Evolutionary conservation across 2,797 vertebrate species (phyloP).

Genomic region (Synaphobranchus kaupii): DNA sequence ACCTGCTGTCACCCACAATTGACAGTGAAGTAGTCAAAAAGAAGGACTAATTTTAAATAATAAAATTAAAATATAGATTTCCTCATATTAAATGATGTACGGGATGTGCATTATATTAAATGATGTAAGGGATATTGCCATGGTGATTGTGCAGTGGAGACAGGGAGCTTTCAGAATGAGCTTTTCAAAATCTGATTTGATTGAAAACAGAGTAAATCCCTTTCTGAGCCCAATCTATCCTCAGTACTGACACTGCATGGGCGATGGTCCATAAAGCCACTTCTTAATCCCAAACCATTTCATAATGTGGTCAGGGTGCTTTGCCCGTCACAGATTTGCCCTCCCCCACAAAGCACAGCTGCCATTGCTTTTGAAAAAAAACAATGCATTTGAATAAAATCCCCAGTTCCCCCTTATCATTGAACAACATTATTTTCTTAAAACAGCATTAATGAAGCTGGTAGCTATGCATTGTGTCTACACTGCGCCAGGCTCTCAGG

Average conservation of each 20-base stretch:
- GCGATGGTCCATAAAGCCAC: constrained; percentile 72
- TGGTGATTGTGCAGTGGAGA: constrained; percentile 20
- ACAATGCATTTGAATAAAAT: neutral
- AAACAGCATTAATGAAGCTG: neutral
- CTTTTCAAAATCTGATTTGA: constrained; percentile 67
- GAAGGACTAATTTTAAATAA: too few species aligned
- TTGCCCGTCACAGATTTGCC: constrained; percentile 61
- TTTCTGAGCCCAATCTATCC: constrained; percentile 62
- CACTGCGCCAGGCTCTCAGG: neutral
- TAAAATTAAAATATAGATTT: too few species aligned
- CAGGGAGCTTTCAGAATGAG: constrained; percentile 50
- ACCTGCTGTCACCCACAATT: too few species aligned
- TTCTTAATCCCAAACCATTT: constrained; percentile 76
- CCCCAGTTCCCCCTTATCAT: neutral
- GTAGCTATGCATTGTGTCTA: neutral
- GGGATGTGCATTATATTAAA: neutral
- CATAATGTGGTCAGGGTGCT: constrained; percentile 62
- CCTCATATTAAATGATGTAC: too few species aligned
- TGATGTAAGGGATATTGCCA: neutral
- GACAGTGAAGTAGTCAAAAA: too few species aligned
- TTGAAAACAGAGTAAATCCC: constrained; percentile 74
- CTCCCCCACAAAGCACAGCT: constrained; percentile 49
- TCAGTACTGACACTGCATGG: constrained; percentile 51
- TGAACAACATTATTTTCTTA: neutral
- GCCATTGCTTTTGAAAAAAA: constrained; percentile 39